phyloP scores from a whole-genome alignment of 1,140 invertebrate genomes.

The Cecropterus lyciades region DNA sequence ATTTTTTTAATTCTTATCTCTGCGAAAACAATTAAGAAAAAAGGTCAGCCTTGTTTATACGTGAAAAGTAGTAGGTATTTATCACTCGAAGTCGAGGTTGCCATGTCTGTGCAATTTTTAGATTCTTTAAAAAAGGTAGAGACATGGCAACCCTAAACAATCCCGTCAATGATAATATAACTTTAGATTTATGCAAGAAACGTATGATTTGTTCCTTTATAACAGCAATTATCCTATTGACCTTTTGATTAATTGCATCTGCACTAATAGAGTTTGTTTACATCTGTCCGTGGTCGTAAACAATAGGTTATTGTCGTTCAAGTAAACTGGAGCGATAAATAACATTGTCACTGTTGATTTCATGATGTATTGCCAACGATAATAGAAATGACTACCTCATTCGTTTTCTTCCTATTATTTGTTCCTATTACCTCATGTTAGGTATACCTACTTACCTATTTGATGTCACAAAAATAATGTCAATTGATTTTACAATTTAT shows the following conservation, averaged over 20 bases:
- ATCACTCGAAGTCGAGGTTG: no score
- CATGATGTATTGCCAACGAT: not conserved
- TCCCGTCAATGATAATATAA: not conserved
- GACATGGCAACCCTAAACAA: not conserved
- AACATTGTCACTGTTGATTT: constrained; percentile 3
- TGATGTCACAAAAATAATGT: no score
- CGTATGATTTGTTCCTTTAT: constrained; percentile 39
- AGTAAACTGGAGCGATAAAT: not conserved
- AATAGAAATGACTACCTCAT: not conserved
- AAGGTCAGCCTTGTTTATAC: no score
- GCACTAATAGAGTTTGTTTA: constrained; percentile 24
- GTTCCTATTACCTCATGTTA: no score
- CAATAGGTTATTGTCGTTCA: not conserved
- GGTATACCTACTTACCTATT: no score
- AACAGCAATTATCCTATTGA: constrained; percentile 39
- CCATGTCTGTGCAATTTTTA: no score
- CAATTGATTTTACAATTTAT: no score
- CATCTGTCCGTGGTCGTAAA: constrained; percentile 16
- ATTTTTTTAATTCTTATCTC: no score
- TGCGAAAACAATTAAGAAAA: no score
- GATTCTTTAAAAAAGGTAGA: no score
- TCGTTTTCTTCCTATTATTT: not conserved
- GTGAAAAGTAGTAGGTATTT: no score
- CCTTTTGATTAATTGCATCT: constrained; percentile 34
- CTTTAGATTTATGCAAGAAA: constrained; percentile 29